Evolutionary conservation across 2,888 invertebrate species (phyloP).

Genomic region (Stenodema calcarata): DNA sequence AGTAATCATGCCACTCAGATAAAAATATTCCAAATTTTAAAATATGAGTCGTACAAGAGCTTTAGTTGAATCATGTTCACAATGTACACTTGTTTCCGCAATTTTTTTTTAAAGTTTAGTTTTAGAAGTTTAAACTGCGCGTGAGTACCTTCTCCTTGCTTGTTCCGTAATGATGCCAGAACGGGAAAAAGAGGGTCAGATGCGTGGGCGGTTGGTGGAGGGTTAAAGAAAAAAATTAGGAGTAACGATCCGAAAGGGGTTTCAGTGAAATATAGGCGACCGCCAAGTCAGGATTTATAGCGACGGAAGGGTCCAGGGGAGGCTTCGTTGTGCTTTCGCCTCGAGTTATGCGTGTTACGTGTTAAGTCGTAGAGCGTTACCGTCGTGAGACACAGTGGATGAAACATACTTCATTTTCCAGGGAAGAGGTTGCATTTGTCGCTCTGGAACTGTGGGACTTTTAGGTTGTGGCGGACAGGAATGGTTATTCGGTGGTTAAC

Average conservation of each 20-base stretch:
- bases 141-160: neutral
- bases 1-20: too few relatives aligned
- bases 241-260: constrained; percentile 34
- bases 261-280: constrained; percentile 26
- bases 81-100: too few relatives aligned
- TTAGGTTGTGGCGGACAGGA: too few relatives aligned
- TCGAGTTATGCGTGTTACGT: constrained; percentile 2
- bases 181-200: neutral
- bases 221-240: neutral
- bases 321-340: neutral
- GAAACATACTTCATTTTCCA: neutral
- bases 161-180: neutral
- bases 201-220: neutral
- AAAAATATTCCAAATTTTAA: too few relatives aligned
- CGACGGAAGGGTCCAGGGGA: neutral
- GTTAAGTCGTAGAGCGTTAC: neutral
- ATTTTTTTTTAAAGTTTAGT: too few relatives aligned
- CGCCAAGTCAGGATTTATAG: neutral
- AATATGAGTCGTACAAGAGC: too few relatives aligned
- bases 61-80: too few relatives aligned
- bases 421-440: neutral
- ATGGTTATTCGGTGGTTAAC: too few relatives aligned
- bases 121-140: neutral
- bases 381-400: neutral
- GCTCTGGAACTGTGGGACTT: neutral